phyloP scores from a whole-genome alignment of 1,140 invertebrate species.

The Reticulitermes speratus region DNA sequence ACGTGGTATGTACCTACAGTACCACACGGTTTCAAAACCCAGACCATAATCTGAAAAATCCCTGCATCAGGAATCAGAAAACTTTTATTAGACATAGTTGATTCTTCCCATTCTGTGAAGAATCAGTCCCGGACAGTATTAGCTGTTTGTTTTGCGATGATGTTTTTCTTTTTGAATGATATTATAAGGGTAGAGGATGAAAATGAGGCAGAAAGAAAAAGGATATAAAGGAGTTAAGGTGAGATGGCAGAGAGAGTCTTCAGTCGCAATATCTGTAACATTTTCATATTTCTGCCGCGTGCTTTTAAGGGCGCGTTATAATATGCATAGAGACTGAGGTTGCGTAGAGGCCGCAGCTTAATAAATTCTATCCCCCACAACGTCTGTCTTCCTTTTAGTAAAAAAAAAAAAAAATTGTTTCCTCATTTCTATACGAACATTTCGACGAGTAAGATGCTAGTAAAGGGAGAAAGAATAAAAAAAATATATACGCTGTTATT shows the following conservation, averaged over 20 bases:
- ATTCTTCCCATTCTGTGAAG: too few species aligned
- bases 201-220: background rate
- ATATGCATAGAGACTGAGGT: background rate
- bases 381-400: background rate
- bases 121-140: too few species aligned
- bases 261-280: background rate
- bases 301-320: background rate
- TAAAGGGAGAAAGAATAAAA: background rate
- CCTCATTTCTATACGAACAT: background rate
- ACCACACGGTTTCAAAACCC: too few species aligned
- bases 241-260: background rate
- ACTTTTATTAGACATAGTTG: too few species aligned
- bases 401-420: slow-evolving; percentile 10
- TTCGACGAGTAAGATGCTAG: background rate
- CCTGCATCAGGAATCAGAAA: too few species aligned
- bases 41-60: too few species aligned
- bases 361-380: background rate
- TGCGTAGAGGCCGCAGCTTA: background rate
- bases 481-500: background rate
- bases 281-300: slow-evolving; percentile 3
- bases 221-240: background rate
- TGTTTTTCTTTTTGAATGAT: background rate
- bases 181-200: background rate
- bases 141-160: background rate
- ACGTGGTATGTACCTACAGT: too few species aligned